phyloP scores from a whole-genome alignment of 2,888 invertebrate genomes.

The Camptogramma bilineatum region DNA sequence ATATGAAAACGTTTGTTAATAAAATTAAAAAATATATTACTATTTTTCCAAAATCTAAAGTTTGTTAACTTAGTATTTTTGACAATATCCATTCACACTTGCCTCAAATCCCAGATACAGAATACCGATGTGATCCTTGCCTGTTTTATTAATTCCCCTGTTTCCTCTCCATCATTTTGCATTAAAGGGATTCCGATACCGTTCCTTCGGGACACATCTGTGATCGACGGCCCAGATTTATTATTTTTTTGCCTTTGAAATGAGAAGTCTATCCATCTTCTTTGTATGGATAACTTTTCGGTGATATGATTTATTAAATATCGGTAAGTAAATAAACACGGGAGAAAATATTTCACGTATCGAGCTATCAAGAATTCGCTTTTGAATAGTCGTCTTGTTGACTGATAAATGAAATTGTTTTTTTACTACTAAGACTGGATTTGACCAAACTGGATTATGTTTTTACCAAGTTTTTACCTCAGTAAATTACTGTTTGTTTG shows the following conservation, averaged over 20 bases:
- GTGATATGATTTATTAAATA: conserved; percentile 11
- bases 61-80: no score
- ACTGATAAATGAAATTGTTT: no score
- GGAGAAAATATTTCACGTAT: not conserved
- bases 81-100: no score
- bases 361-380: not conserved
- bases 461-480: no score
- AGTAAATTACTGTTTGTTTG: no score
- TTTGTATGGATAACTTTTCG: conserved; percentile 41
- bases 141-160: conserved; percentile 40
- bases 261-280: conserved; percentile 72
- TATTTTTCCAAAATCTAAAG: no score
- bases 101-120: not conserved
- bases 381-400: no score
- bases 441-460: no score
- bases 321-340: not conserved
- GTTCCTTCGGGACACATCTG: conserved; percentile 70
- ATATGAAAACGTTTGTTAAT: no score
- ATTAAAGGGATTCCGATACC: conserved; percentile 69
- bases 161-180: conserved; percentile 56
- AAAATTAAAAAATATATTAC: no score
- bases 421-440: no score
- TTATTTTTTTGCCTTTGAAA: conserved; percentile 73
- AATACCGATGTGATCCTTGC: conserved; percentile 9
- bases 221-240: conserved; percentile 80